Percentiles rank a stretch among this genome's conserved stretches.
These are phyloP conservation scores for Chamaetylas fuelleborni DNA, from an alignment of 2,113 vertebrate species.

Conservation along the genomic window DNA sequence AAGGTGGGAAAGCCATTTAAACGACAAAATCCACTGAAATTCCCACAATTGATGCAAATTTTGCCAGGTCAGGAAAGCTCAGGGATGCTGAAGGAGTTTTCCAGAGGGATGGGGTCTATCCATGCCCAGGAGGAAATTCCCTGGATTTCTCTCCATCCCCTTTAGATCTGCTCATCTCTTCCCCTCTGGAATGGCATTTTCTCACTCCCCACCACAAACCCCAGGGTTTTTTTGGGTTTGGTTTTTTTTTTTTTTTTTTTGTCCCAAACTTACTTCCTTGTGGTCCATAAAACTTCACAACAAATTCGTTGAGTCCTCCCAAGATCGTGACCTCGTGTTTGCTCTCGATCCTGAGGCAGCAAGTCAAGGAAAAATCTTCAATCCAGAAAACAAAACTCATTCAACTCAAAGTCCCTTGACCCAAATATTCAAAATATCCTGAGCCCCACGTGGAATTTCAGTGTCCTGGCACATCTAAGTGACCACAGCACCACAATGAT, in stretches of 20 bases:
- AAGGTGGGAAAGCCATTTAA: not conserved
- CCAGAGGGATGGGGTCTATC: too few relatives aligned
- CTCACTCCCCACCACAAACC: not conserved
- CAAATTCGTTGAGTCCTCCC: slow-evolving; percentile 98
- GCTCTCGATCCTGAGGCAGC: slow-evolving; percentile 90
- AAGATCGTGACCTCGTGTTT: slow-evolving; percentile 99
- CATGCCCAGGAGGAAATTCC: not conserved
- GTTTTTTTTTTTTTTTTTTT: too few relatives aligned
- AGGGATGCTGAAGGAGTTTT: not conserved
- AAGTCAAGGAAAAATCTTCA: slow-evolving; percentile 77
- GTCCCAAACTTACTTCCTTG: slow-evolving; percentile 93
- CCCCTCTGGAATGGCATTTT: not conserved
- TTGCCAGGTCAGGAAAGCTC: not conserved
- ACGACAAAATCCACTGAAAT: not conserved
- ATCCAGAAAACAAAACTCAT: not conserved
- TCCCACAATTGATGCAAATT: not conserved
- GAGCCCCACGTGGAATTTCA: fast-evolving
- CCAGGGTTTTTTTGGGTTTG: too few relatives aligned
- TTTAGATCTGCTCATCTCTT: not conserved
- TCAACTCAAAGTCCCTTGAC: not conserved
- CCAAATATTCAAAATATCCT: not conserved
- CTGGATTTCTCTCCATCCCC: not conserved
- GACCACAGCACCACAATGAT: too few relatives aligned
- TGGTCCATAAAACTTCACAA: slow-evolving; percentile 99
- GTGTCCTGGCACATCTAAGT: not conserved